Evolutionary conservation across 2,113 vertebrate genomes (phyloP).

Genomic region (Heterotilapia buettikoferi): DNA sequence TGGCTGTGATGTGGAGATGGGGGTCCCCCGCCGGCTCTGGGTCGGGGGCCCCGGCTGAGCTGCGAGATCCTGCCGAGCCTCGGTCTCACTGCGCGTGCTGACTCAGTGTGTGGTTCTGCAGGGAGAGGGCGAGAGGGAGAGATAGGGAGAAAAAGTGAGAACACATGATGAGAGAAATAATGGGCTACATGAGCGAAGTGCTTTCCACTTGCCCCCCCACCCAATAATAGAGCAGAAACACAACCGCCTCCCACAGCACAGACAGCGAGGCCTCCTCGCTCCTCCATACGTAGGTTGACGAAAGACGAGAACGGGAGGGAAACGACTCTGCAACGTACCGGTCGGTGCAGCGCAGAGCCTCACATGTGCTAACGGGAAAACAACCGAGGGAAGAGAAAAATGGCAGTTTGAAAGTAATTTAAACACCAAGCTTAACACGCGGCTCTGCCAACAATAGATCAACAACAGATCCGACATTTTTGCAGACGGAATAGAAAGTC

Average conservation of each 20-base stretch:
- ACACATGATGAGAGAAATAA: constrained; percentile 97
- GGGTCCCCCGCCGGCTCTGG: constrained; percentile 93
- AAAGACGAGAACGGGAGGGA: background rate
- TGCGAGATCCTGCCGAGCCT: constrained; percentile 90
- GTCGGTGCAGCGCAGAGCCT: background rate
- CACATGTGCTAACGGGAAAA: background rate
- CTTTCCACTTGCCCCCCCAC: constrained; percentile 72
- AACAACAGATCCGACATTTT: background rate
- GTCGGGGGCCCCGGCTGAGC: constrained; percentile 96
- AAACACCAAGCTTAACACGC: background rate
- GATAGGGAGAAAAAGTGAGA: constrained; percentile 81
- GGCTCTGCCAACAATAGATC: background rate
- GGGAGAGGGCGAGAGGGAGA: constrained; percentile 85
- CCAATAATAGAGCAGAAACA: constrained; percentile 53
- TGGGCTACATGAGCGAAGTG: constrained; percentile 83
- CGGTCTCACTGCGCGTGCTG: constrained; percentile 98
- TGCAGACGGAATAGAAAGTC: background rate
- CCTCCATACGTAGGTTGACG: constrained; percentile 19
- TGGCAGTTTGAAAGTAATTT: background rate
- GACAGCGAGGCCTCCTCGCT: constrained; percentile 35
- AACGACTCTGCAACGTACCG: background rate
- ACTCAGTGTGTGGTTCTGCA: constrained; percentile 99
- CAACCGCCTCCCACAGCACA: constrained; percentile 40
- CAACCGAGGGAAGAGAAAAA: background rate
- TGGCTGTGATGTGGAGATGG: constrained; percentile 99